These are phyloP conservation scores for Stichopus chloronotus DNA, from an alignment of 35 echinoderm and acorn worm species.

Conservation along the genomic window DNA sequence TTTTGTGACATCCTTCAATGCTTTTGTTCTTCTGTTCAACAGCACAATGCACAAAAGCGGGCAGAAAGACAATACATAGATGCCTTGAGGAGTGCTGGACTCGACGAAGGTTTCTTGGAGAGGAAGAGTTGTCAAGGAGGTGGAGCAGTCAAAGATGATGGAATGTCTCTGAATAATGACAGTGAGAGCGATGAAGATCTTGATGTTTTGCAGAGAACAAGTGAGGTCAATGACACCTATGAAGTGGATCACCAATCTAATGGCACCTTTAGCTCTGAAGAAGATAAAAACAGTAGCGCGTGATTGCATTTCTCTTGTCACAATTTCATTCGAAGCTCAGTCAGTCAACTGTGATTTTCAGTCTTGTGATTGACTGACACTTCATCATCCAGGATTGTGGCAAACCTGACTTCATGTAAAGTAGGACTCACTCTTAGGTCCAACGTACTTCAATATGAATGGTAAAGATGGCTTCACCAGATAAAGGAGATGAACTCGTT, in stretches of 20 bases:
- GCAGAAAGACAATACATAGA: slow-evolving; percentile 89
- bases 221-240: slow-evolving; percentile 48
- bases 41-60: slow-evolving; percentile 90
- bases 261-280: slow-evolving; percentile 28
- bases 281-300: background rate
- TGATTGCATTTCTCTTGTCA: no score
- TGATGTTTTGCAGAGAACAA: slow-evolving; percentile 1
- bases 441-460: no score
- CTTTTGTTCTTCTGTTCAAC: no score
- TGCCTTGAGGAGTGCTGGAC: slow-evolving; percentile 79
- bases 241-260: slow-evolving; percentile 1
- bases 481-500: no score
- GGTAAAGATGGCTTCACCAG: no score
- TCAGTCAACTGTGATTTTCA: no score
- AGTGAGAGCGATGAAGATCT: slow-evolving; percentile 50
- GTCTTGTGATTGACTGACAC: no score
- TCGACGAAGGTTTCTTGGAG: slow-evolving; percentile 87
- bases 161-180: background rate
- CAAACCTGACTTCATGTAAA: no score
- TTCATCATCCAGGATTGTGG: no score
- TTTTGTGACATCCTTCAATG: no score
- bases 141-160: background rate
- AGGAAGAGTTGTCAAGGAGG: slow-evolving; percentile 40
- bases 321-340: no score
- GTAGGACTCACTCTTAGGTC: no score